phyloP scores from a whole-genome alignment of 1,140 invertebrate genomes.

The Probaryconus sp. region DNA sequence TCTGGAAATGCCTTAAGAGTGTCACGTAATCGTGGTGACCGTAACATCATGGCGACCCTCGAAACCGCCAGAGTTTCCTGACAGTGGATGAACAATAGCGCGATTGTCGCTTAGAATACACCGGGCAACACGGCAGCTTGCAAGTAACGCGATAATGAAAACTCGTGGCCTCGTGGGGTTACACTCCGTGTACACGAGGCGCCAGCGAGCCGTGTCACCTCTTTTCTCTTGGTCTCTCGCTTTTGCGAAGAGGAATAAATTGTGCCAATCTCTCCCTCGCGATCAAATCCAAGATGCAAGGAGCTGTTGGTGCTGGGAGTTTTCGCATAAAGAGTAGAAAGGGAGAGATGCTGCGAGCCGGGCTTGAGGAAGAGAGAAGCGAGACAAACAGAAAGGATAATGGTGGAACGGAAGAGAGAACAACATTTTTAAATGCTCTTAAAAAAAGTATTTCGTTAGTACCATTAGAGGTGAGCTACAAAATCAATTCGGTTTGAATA shows the following conservation, averaged over 20 bases:
- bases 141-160: conserved; percentile 59
- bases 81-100: conserved; percentile 62
- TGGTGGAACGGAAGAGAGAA: too few species aligned
- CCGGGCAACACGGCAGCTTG: conserved; percentile 19
- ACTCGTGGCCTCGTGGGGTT: conserved; percentile 37
- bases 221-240: conserved; percentile 21
- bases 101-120: conserved; percentile 62
- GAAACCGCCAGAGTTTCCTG: conserved; percentile 27
- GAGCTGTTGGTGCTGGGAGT: not conserved
- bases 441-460: too few species aligned
- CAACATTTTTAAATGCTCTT: too few species aligned
- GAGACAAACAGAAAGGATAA: too few species aligned
- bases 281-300: conserved; percentile 37
- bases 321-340: conserved; percentile 18
- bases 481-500: too few species aligned
- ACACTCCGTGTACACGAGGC: conserved; percentile 23
- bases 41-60: conserved; percentile 31
- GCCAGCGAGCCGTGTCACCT: conserved; percentile 26
- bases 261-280: conserved; percentile 48
- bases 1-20: conserved; percentile 54
- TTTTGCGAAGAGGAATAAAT: conserved; percentile 37
- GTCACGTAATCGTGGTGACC: conserved; percentile 41
- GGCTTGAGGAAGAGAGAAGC: not conserved
- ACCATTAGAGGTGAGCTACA: too few species aligned
- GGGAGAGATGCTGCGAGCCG: not conserved